Percentiles rank a stretch among this genome's conserved stretches.
These are phyloP conservation scores for Eudasyphora cyanicolor DNA, from an alignment of 2,888 invertebrate genomes.

Conservation along the genomic window DNA sequence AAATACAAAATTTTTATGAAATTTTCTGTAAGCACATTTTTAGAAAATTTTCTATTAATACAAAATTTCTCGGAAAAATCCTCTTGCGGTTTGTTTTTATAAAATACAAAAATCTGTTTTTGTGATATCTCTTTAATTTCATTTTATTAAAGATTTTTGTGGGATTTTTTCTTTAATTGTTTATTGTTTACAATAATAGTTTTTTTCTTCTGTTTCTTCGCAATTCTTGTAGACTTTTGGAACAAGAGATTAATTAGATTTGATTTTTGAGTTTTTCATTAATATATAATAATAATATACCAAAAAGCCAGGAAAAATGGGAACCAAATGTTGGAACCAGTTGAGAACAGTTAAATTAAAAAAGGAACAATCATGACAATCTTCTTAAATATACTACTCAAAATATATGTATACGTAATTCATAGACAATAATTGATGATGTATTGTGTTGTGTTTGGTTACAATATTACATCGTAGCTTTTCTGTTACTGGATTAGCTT, in stretches of 20 bases:
- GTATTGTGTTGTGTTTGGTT: too few species aligned
- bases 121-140: neutral
- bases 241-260: neutral
- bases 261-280: neutral
- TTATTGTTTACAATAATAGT: neutral
- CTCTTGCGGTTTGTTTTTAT: too few species aligned
- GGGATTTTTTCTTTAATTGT: neutral
- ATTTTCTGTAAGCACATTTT: too few species aligned
- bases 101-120: neutral
- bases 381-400: too few species aligned
- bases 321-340: neutral
- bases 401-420: too few species aligned
- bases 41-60: too few species aligned
- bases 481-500: neutral
- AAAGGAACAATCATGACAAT: too few species aligned
- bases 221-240: neutral
- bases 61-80: too few species aligned
- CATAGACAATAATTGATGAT: too few species aligned
- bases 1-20: too few species aligned
- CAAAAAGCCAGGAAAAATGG: neutral
- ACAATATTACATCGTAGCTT: neutral
- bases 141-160: neutral
- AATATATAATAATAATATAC: neutral
- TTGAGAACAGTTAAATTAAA: too few species aligned
- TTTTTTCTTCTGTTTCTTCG: neutral